Evolutionary conservation across 2,888 invertebrate genomes (phyloP).

Genomic region (Dromius quadrimaculatus): DNA sequence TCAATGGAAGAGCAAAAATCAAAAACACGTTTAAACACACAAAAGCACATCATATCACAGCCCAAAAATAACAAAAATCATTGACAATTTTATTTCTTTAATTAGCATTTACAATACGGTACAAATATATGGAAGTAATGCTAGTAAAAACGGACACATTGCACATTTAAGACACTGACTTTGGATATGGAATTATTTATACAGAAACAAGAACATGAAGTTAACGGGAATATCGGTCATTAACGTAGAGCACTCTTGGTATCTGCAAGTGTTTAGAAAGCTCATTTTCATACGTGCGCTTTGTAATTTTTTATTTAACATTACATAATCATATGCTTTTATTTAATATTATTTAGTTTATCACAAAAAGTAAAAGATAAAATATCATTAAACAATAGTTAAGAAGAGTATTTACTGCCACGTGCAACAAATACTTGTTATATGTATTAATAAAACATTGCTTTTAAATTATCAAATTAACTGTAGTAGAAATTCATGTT

Average conservation of each 20-base stretch:
- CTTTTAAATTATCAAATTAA: too few relatives aligned
- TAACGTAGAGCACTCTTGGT: slow-evolving; percentile 46
- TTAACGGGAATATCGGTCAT: slow-evolving; percentile 42
- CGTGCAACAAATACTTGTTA: too few relatives aligned
- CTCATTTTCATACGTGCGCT: slow-evolving; percentile 40
- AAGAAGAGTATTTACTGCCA: neutral
- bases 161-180: slow-evolving; percentile 34
- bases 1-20: slow-evolving; percentile 50
- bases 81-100: slow-evolving; percentile 32
- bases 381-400: neutral
- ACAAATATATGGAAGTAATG: slow-evolving; percentile 32
- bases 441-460: too few relatives aligned
- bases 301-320: neutral
- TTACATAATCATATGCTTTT: neutral
- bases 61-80: slow-evolving; percentile 46
- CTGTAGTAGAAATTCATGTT: too few relatives aligned
- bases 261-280: slow-evolving; percentile 47
- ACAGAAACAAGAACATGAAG: slow-evolving; percentile 37
- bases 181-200: slow-evolving; percentile 38
- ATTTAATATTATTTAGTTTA: neutral
- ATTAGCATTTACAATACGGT: slow-evolving; percentile 36
- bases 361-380: neutral
- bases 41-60: slow-evolving; percentile 52
- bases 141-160: slow-evolving; percentile 43
- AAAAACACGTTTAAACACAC: slow-evolving; percentile 51